These are phyloP conservation scores for Alectoris magna DNA, from an alignment of 2,797 vertebrate genomes.

Conservation along the genomic window DNA sequence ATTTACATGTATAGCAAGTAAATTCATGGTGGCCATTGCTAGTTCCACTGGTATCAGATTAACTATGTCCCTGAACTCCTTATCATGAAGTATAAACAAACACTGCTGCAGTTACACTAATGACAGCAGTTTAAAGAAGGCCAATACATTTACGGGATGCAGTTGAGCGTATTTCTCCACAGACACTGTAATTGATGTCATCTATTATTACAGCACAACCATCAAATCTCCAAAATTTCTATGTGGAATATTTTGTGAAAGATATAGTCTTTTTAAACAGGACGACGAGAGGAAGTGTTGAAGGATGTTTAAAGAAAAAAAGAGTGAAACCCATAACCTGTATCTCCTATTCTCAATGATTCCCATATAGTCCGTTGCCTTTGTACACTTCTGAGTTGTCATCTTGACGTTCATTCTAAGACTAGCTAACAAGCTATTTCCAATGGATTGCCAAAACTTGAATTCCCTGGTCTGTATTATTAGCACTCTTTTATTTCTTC, in stretches of 20 bases:
- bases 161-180: background rate
- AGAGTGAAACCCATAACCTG: background rate
- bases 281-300: background rate
- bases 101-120: conserved; percentile 4
- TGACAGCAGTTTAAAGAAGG: conserved; percentile 20
- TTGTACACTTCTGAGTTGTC: background rate
- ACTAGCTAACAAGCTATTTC: background rate
- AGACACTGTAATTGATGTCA: conserved; percentile 27
- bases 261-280: background rate
- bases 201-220: conserved; percentile 10
- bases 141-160: background rate
- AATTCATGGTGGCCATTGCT: conserved; percentile 44
- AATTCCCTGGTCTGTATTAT: background rate
- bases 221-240: conserved; percentile 5
- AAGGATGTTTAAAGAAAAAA: background rate
- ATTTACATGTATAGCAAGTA: conserved; percentile 12
- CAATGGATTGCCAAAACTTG: background rate
- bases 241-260: background rate
- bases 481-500: background rate
- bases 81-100: conserved; percentile 25
- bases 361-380: background rate
- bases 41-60: conserved; percentile 20
- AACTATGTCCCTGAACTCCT: conserved; percentile 50
- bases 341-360: background rate
- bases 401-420: background rate